Conservation (phyloP, 1,140 invertebrate species). For the Panagrolaimus sp. region DNA sequence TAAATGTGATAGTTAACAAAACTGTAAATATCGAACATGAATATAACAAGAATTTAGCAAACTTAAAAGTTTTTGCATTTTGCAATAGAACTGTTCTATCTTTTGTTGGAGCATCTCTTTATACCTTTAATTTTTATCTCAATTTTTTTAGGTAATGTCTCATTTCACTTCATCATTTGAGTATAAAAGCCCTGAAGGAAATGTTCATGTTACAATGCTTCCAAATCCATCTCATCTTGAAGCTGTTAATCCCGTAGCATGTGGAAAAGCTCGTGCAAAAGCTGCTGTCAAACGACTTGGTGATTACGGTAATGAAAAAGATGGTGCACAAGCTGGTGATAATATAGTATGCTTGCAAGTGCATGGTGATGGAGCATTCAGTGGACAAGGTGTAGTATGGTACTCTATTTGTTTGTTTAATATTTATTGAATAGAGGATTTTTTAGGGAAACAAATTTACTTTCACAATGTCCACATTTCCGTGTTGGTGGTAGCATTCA, state of each 20-base stretch:
- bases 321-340: conserved; percentile 40
- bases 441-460: conserved; percentile 78
- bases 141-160: conserved; percentile 16
- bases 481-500: conserved; percentile 77
- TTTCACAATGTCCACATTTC: conserved; percentile 75
- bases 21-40: too few species aligned
- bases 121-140: too few species aligned
- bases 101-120: too few species aligned
- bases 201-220: conserved; percentile 62
- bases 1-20: too few species aligned
- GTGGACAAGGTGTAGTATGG: conserved; percentile 77
- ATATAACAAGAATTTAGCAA: too few species aligned
- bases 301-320: conserved; percentile 41
- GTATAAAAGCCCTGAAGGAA: conserved; percentile 65
- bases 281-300: conserved; percentile 40
- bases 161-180: conserved; percentile 72
- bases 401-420: too few species aligned
- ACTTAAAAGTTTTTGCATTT: too few species aligned
- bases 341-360: conserved; percentile 65
- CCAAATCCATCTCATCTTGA: conserved; percentile 97
- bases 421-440: too few species aligned
- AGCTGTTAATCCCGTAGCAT: conserved; percentile 82
- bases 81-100: too few species aligned
- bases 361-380: conserved; percentile 86
- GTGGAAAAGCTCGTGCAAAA: conserved; percentile 71